phyloP scores from a whole-genome alignment of 2,797 vertebrate species.

The Gymnoscopelus microlampas region DNA sequence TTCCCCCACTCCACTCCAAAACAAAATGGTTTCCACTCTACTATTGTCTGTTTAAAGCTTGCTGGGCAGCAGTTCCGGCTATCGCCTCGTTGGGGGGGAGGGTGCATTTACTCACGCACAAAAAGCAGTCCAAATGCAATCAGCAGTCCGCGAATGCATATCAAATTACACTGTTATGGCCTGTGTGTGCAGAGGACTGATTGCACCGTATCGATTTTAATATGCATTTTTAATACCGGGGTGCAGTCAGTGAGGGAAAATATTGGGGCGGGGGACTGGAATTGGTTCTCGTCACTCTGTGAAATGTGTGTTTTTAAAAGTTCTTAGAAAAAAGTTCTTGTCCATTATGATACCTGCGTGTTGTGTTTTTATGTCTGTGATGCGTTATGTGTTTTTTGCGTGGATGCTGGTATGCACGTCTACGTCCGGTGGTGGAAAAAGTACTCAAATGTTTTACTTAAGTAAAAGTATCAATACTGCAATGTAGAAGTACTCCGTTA shows the following conservation, averaged over 20 bases:
- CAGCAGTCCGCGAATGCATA: conserved; percentile 5
- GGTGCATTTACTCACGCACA: background rate
- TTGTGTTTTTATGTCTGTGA: background rate
- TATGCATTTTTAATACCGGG: background rate
- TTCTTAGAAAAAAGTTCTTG: no score
- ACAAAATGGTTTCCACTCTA: conserved; percentile 38
- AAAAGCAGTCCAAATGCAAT: conserved; percentile 41
- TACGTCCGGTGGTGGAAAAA: no score
- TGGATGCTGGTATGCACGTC: background rate
- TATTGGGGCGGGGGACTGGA: background rate
- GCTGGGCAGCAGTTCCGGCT: conserved; percentile 40
- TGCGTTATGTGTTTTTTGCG: background rate
- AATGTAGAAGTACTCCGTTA: no score
- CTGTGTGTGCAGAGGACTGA: background rate
- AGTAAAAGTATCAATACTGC: no score
- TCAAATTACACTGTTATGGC: conserved; percentile 3
- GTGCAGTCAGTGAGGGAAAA: background rate
- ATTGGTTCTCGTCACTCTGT: background rate
- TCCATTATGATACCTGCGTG: background rate
- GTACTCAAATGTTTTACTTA: no score
- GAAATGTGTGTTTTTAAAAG: no score
- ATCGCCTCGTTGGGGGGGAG: conserved; percentile 4
- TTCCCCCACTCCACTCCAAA: conserved; percentile 36
- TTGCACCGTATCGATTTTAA: background rate
- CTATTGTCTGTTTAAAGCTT: conserved; percentile 15